Evolutionary conservation across 1,140 invertebrate species (phyloP).

Genomic region (Caenorhabditis briggsae): DNA sequence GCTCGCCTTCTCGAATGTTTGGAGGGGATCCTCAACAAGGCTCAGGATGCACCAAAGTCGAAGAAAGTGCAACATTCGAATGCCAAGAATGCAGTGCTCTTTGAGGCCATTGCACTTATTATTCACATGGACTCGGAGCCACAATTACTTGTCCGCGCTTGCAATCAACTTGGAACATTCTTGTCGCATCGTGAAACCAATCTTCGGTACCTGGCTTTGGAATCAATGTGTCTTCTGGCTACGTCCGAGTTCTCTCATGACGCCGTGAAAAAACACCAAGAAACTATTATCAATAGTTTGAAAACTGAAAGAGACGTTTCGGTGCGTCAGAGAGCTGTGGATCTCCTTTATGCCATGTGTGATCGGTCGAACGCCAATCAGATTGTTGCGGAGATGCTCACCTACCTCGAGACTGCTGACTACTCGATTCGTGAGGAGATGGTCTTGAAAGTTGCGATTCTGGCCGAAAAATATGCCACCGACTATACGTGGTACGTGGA

Average conservation of each 20-base stretch:
- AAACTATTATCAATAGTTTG: slow-evolving; percentile 98
- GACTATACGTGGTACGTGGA: slow-evolving; percentile 99
- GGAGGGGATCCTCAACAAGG: slow-evolving; percentile 99
- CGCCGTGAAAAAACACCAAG: slow-evolving; percentile 99
- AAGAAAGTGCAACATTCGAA: slow-evolving; percentile 99
- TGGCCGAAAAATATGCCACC: slow-evolving; percentile 99
- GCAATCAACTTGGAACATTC: slow-evolving; percentile 98
- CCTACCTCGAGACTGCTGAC: slow-evolving; percentile 98
- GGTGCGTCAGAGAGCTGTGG: slow-evolving; percentile 89
- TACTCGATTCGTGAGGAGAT: slow-evolving; percentile 99
- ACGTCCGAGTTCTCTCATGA: slow-evolving; percentile 99
- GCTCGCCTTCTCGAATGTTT: slow-evolving; percentile 96
- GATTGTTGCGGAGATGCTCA: slow-evolving; percentile 99
- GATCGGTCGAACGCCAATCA: slow-evolving; percentile 99
- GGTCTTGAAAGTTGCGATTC: slow-evolving; percentile 98
- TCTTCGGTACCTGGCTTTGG: slow-evolving; percentile 93
- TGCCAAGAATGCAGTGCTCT: slow-evolving; percentile 98
- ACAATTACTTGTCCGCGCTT: slow-evolving; percentile 94
- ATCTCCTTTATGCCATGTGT: slow-evolving; percentile 99
- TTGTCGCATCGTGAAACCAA: slow-evolving; percentile 98
- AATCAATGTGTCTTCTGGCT: slow-evolving; percentile 98
- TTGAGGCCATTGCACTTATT: slow-evolving; percentile 98
- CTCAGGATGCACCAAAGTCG: slow-evolving; percentile 98
- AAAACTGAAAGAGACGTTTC: slow-evolving; percentile 85
- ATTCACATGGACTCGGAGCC: slow-evolving; percentile 99